Base-by-base conservation (phyloP, 2,888 invertebrate species). In the Bombylius major region DNA sequence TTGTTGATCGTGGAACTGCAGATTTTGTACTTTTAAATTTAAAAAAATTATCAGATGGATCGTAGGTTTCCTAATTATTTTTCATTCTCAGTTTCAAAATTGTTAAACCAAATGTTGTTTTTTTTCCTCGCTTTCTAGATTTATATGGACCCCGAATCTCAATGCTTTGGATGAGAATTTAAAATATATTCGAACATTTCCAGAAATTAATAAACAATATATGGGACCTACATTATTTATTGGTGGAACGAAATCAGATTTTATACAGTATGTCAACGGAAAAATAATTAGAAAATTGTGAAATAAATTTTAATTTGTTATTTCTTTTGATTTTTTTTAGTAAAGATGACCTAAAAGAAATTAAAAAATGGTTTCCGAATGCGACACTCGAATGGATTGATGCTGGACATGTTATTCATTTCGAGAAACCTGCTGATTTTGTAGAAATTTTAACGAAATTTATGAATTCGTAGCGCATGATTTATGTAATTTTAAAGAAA, bases 391-490 rank as follows among this genome's bases (percentile, higher is more conserved):
- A 65, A 59, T 73, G 69, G 70, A 71, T 63, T 52, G 88, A 86
- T 45, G 89, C 96, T 7, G 92, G 93, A 1, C 97, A 98, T 72
- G 90, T 94, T 89, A 83, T 96, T 1, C 97, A 98, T 70, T 85
- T 89, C 61, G 95, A 97, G 60, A 87, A 93, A 69, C 93, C 96
- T 3, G 60, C 61, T 1, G 65, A 72, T 39, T 79, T 79, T 64
- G 60, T 75, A 7, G 63, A 70, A 2, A 57, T 76, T 13, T 68
- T 75, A 1, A 70, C 75, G 1, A 59, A 69, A 1, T 80, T 80
- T 58, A 62, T 79, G 61, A 66, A 65, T 52, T 49, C 6, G 8
- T 34, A 13, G 8, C 3, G 8, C 11, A 11, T 11, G 13, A 48
- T 14, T 39, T 42, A 9, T 39, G 23, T 33, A 11, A 23, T 23